phyloP scores from a whole-genome alignment of 2,113 vertebrate genomes.

The Ailuropoda melanoleuca region DNA sequence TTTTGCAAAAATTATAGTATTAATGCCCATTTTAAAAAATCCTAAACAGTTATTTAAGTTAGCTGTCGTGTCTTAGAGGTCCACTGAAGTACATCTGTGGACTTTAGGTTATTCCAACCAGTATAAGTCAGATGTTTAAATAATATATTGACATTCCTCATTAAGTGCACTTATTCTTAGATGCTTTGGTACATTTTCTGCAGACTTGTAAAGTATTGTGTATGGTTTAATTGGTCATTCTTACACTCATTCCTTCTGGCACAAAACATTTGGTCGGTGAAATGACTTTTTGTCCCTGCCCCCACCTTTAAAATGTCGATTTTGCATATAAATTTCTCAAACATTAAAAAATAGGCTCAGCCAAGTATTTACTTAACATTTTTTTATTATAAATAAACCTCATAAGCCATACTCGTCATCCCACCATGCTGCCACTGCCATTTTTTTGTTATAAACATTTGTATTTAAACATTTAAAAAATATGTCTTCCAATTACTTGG shows the following conservation, averaged over 20 bases:
- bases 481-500: background rate
- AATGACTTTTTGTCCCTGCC: conserved; percentile 28
- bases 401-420: background rate
- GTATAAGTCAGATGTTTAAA: background rate
- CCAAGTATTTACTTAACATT: background rate
- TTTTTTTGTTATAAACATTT: background rate
- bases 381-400: conserved; percentile 35
- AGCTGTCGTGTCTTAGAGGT: background rate
- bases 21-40: background rate
- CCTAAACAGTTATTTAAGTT: background rate
- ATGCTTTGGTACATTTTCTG: background rate
- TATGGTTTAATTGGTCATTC: background rate
- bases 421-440: background rate
- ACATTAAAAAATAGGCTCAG: background rate
- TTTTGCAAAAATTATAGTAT: background rate
- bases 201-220: background rate
- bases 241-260: background rate
- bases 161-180: background rate
- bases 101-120: background rate
- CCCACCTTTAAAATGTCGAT: background rate
- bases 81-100: background rate
- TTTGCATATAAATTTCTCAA: conserved; percentile 24
- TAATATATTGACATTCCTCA: background rate
- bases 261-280: background rate
- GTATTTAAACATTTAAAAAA: background rate